phyloP scores from a whole-genome alignment of 1,140 invertebrate genomes.

The Aleiodes sp. region DNA sequence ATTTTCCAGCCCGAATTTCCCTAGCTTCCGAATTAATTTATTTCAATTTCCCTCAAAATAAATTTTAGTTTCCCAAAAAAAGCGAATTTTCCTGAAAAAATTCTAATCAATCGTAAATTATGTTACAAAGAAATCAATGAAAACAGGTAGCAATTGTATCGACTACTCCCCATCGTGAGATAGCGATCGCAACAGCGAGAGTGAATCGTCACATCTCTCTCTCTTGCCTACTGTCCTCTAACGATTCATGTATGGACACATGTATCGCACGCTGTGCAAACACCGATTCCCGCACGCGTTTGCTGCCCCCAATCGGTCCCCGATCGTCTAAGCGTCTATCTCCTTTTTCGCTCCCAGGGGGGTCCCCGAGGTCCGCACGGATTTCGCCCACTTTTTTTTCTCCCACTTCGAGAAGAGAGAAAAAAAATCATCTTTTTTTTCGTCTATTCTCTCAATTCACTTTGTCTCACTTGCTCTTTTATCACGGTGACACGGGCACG shows the following conservation, averaged over 20 bases:
- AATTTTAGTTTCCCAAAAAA: too few species aligned
- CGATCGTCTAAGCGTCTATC: constrained; percentile 37
- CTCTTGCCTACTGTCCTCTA: constrained; percentile 4
- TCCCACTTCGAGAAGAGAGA: too few species aligned
- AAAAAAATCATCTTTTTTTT: constrained; percentile 30
- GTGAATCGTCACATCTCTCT: constrained; percentile 32
- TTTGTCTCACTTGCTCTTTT: constrained; percentile 30
- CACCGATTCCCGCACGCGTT: constrained; percentile 37
- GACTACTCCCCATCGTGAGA: constrained; percentile 29
- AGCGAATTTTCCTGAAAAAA: too few species aligned
- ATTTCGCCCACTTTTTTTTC: constrained; percentile 30
- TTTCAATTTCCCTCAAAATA: too few species aligned
- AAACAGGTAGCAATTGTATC: constrained; percentile 11
- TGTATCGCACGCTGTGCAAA: constrained; percentile 64
- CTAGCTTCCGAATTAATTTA: too few species aligned
- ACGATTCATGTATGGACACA: constrained; percentile 51
- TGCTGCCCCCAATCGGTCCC: background rate
- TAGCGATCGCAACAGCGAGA: constrained; percentile 36
- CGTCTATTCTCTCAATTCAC: constrained; percentile 32
- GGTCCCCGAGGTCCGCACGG: constrained; percentile 20
- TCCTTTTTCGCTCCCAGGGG: constrained; percentile 31
- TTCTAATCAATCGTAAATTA: too few species aligned
- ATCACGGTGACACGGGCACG: constrained; percentile 33
- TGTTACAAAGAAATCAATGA: background rate
- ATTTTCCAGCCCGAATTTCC: too few species aligned